Evolutionary conservation across 2,113 vertebrate genomes (phyloP), one percentile per base, ranked within the genome.

Genomic region (Platanista minor): DNA sequence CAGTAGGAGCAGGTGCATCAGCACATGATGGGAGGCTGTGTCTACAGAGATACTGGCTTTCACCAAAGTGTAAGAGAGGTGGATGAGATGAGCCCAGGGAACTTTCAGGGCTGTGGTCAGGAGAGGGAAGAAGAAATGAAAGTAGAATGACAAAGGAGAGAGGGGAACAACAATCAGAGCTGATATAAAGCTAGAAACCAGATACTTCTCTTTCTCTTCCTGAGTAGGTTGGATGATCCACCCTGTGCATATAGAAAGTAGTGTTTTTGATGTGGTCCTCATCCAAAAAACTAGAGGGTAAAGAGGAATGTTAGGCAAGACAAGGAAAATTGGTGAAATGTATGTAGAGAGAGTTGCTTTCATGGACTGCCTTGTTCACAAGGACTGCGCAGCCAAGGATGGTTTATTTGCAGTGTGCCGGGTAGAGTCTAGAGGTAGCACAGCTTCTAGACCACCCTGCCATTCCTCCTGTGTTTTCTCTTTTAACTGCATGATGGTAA

Each of bases 371-470:
- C 15, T 57, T 59, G 88, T 54, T 57, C 71, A 0, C 1, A 1
- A 57, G 17, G 33, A 75, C 52, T 14, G 46, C 12, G 3, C n/a
- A 23, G 20, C 43, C 43, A 1, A 36, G 46, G 59, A 6, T 0
- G 0, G 8, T 14, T 52, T 14, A 36, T 52, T 23, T 36, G 15
- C 0, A 57, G 31, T 27, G 43, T 15, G 5, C 64, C 11, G 1
- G 18, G 36, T 13, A 3, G 52, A 33, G 41, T 31, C 13, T 10
- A 15, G 52, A 61, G 49, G 13, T 2, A 33, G 18, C 5, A 7
- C 5, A 33, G 39, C 43, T 8, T 23, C 41, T 31, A 2, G 36
- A 27, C 64, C 33, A n/a, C 8, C 8, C 5, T 10, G 4, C 29
- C 18, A 3, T 27, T 8, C 25, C 29, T 33, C 15, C 18, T 84